Evolutionary conservation across 2,888 invertebrate genomes (phyloP).

Genomic region (Steromphala cineraria): DNA sequence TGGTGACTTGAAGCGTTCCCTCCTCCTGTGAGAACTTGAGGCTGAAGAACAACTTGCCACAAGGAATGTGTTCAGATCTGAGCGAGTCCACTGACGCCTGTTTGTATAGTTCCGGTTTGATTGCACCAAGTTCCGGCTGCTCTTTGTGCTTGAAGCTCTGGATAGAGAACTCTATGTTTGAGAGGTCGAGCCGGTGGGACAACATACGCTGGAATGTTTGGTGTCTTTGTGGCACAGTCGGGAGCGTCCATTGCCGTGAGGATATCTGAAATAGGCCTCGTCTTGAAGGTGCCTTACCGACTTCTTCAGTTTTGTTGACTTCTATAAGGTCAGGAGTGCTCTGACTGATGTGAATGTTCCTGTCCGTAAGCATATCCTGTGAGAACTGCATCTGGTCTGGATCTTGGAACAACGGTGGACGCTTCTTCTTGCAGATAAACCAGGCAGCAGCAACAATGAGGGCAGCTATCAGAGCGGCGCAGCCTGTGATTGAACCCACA

Average conservation of each 20-base stretch:
- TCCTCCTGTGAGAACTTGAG: constrained; percentile 88
- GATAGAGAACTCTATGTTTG: constrained; percentile 85
- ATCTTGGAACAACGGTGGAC: constrained; percentile 31
- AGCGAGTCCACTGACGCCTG: constrained; percentile 67
- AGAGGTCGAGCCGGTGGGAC: constrained; percentile 86
- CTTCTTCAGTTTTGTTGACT: constrained; percentile 39
- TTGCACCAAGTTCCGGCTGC: constrained; percentile 67
- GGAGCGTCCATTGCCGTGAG: constrained; percentile 87
- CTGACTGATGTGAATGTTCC: constrained; percentile 66
- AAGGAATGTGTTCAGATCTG: constrained; percentile 71
- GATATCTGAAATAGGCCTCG: constrained; percentile 74
- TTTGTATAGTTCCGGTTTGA: constrained; percentile 78
- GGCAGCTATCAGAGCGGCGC: constrained; percentile 40
- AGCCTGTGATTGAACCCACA: constrained; percentile 41
- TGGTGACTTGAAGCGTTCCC: constrained; percentile 87
- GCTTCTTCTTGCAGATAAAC: constrained; percentile 43
- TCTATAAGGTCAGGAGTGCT: constrained; percentile 69
- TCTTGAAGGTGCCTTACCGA: constrained; percentile 29
- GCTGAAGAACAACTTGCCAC: constrained; percentile 88
- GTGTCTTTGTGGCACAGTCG: constrained; percentile 87
- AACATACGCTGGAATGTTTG: constrained; percentile 88
- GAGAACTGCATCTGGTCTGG: constrained; percentile 39
- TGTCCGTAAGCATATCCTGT: constrained; percentile 44
- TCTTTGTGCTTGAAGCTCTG: constrained; percentile 76
- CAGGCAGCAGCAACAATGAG: constrained; percentile 48